A percentile compares a stretch with the other conserved stretches of the same genome.
Conservation (phyloP, 2,888 invertebrate genomes). For the Agriotes lineatus region DNA sequence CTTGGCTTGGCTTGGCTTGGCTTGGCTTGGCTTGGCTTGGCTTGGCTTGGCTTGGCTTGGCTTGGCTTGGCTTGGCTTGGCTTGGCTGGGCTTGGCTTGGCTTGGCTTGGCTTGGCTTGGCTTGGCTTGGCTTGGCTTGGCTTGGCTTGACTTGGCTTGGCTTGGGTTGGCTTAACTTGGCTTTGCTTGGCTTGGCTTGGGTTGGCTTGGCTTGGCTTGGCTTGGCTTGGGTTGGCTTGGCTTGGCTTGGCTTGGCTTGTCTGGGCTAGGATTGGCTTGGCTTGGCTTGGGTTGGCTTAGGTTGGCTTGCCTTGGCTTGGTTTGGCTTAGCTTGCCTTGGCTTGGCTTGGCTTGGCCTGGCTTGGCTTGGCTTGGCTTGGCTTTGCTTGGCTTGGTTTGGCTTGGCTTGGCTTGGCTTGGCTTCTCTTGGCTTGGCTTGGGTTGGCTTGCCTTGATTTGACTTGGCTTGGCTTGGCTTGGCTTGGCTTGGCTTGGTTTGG, state of each 20-base stretch:
- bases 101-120: not conserved
- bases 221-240: not conserved
- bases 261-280: not conserved
- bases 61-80: not conserved
- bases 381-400: too few species aligned
- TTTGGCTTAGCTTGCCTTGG: too few species aligned
- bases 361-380: too few species aligned
- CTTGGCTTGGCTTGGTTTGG: not conserved
- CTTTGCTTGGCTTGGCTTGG: not conserved
- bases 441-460: too few species aligned
- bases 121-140: not conserved
- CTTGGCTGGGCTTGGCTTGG: not conserved
- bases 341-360: too few species aligned
- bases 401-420: too few species aligned
- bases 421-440: too few species aligned
- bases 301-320: too few species aligned
- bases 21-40: too few species aligned
- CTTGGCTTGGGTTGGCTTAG: not conserved
- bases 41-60: not conserved
- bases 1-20: too few species aligned
- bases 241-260: not conserved
- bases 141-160: slow-evolving; percentile 1
- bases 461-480: too few species aligned
- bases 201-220: not conserved
- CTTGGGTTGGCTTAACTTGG: not conserved